Evolutionary conservation across 2,797 vertebrate species (phyloP).

Genomic region (Carduelis carduelis): DNA sequence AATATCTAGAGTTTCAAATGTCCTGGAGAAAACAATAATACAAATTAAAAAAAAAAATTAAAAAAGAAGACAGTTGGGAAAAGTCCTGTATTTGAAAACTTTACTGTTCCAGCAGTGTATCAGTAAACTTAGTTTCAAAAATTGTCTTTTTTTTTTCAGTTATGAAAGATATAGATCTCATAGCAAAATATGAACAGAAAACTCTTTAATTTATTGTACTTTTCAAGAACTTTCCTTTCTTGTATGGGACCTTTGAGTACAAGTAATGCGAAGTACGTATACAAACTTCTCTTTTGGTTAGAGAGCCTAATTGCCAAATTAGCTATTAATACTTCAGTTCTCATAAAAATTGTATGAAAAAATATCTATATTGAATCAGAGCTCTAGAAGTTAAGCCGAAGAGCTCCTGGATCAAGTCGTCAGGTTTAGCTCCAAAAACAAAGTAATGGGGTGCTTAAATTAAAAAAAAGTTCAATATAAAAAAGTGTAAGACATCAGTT

Average conservation of each 20-base stretch:
- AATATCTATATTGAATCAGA: neutral
- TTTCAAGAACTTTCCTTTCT: neutral
- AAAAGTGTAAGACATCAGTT: neutral
- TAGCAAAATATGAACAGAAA: neutral
- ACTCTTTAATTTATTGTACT: neutral
- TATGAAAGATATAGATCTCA: neutral
- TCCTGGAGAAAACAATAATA: slow-evolving; percentile 13
- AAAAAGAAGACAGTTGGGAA: neutral
- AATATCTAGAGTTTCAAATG: slow-evolving; percentile 53
- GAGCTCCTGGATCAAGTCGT: neutral
- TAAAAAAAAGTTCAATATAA: neutral
- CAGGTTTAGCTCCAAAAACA: neutral
- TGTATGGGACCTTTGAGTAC: neutral
- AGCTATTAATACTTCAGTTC: neutral
- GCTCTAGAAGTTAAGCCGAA: neutral
- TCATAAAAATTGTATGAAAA: neutral
- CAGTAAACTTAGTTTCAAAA: neutral
- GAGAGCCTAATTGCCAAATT: neutral
- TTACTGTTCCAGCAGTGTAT: neutral
- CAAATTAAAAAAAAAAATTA: neutral
- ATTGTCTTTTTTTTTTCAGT: neutral
- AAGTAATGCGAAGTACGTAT: neutral
- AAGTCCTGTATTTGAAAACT: neutral
- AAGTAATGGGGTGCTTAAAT: neutral
- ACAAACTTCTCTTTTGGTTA: neutral